A percentile compares a stretch with the other conserved stretches of the same genome.
Evolutionary conservation across 2,113 vertebrate species (phyloP).

Genomic region (Erythrolamprus reginae): DNA sequence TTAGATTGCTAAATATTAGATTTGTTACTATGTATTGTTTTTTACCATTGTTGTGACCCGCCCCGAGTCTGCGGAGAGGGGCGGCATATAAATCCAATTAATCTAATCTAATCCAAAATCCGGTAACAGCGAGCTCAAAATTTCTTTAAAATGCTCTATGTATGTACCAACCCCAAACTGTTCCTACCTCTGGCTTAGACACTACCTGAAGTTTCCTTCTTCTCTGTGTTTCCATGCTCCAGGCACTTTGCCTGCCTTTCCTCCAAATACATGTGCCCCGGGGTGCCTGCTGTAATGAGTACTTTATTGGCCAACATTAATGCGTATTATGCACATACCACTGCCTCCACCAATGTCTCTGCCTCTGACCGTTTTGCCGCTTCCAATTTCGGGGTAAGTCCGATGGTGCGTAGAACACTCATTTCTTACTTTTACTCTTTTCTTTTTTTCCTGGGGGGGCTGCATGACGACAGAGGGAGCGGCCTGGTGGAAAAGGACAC

Average conservation of each 20-base stretch:
- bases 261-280: conserved; percentile 98
- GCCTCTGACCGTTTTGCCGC: conserved; percentile 96
- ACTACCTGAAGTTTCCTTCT: neutral
- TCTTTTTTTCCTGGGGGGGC: conserved; percentile 23
- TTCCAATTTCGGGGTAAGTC: conserved; percentile 96
- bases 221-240: conserved; percentile 13
- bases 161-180: neutral
- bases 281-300: conserved; percentile 96
- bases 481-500: conserved; percentile 26
- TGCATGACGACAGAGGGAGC: neutral
- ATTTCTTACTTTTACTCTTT: conserved; percentile 55
- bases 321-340: conserved; percentile 97
- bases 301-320: conserved; percentile 98
- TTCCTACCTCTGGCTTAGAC: neutral
- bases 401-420: conserved; percentile 61
- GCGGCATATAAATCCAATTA: too few relatives aligned
- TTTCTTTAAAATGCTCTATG: neutral
- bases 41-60: too few relatives aligned
- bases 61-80: too few relatives aligned
- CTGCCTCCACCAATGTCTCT: conserved; percentile 93
- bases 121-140: neutral
- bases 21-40: too few relatives aligned
- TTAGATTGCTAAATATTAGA: too few relatives aligned
- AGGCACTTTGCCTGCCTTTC: conserved; percentile 98
- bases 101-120: too few relatives aligned